Evolutionary conservation across 2,113 vertebrate genomes (phyloP).

Genomic region (Leptosomus discolor): DNA sequence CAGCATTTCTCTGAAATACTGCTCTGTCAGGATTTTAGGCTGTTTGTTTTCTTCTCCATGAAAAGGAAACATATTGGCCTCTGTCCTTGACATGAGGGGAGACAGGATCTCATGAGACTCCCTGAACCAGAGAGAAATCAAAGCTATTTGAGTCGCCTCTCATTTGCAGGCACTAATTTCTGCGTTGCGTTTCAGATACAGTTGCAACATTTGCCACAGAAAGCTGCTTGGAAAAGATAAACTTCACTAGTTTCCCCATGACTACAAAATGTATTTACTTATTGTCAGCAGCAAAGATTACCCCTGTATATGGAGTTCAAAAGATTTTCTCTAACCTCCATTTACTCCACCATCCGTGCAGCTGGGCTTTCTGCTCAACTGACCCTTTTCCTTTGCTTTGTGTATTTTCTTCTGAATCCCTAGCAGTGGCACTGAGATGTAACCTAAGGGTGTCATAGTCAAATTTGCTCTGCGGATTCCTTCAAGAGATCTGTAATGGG

Average conservation of each 20-base stretch:
- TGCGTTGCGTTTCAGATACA: neutral
- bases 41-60: neutral
- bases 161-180: neutral
- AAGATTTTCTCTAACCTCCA: neutral
- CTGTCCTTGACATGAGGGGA: conserved; percentile 26
- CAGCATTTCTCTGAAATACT: neutral
- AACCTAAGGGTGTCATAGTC: neutral
- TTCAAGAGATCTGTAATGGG: neutral
- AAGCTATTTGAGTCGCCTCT: neutral
- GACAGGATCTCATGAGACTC: conserved; percentile 12
- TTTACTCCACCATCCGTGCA: neutral
- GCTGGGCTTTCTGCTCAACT: neutral
- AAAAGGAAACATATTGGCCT: neutral
- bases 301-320: neutral
- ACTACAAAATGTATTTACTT: conserved; percentile 3
- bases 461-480: neutral
- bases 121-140: neutral
- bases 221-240: conserved; percentile 22
- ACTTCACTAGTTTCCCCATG: neutral
- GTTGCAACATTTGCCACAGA: conserved; percentile 23
- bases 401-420: neutral
- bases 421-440: neutral
- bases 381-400: neutral
- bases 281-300: neutral
- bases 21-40: neutral